Percentiles rank a stretch among this genome's conserved stretches.
Conservation (phyloP, 2,113 vertebrate species). For the Anser brachyrhynchus region DNA sequence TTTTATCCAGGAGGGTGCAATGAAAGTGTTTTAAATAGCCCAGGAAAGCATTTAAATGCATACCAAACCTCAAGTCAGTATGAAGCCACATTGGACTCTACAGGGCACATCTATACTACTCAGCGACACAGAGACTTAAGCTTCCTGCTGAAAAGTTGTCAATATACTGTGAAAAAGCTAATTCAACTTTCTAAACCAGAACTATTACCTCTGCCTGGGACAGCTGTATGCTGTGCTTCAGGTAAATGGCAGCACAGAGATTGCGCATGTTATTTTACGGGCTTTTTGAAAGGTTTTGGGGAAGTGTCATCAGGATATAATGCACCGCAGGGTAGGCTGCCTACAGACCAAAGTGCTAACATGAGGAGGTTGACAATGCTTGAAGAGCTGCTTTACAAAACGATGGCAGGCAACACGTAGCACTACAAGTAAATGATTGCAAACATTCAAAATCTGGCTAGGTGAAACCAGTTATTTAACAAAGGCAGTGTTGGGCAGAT, state of each 20-base stretch:
- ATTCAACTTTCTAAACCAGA: neutral
- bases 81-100: neutral
- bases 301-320: neutral
- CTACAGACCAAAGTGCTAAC: neutral
- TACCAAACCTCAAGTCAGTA: neutral
- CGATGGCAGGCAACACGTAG: neutral
- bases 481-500: neutral
- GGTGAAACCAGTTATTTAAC: conserved; percentile 6
- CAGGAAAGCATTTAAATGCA: neutral
- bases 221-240: neutral
- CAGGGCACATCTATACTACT: neutral
- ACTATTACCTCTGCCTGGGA: neutral
- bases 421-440: conserved; percentile 16
- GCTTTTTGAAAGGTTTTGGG: neutral
- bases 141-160: neutral
- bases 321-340: rapidly evolving
- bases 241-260: neutral
- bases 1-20: neutral
- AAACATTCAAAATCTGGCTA: conserved; percentile 32
- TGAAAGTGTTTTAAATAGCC: neutral
- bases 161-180: neutral
- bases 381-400: neutral
- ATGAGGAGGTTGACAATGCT: neutral
- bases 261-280: neutral
- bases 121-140: neutral